Evolutionary conservation across 2,888 invertebrate species (phyloP).

Genomic region (Phyllotreta cruciferae): DNA sequence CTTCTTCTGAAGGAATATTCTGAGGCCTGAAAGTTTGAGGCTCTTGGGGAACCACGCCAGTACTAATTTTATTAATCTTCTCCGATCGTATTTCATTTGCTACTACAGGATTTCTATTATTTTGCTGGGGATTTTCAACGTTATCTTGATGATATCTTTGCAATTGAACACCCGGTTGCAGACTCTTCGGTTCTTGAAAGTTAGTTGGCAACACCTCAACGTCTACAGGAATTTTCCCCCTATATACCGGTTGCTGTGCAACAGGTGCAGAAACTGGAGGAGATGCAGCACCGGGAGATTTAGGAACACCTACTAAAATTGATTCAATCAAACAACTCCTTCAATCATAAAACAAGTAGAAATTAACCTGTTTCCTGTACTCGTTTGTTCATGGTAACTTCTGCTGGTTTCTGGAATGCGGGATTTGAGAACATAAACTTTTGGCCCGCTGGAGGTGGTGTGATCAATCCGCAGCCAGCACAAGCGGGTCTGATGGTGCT

Average conservation of each 20-base stretch:
- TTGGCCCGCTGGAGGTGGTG: constrained; percentile 59
- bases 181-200: neutral
- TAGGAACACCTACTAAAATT: neutral
- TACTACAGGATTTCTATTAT: neutral
- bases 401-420: neutral
- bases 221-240: constrained; percentile 5
- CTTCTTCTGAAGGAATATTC: neutral
- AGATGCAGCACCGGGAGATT: neutral
- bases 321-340: constrained; percentile 8
- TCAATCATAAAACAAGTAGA: too few species aligned
- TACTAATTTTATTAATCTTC: neutral
- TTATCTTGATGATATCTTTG: neutral
- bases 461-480: constrained; percentile 67
- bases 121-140: constrained; percentile 7
- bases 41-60: neutral
- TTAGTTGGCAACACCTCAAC: constrained; percentile 2
- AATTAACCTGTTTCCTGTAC: neutral
- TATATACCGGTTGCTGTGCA: neutral
- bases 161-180: neutral
- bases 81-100: constrained; percentile 5
- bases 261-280: neutral
- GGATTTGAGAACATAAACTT: constrained; percentile 40
- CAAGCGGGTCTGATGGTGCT: constrained; percentile 63
- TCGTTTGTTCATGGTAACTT: neutral
- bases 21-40: neutral